A percentile compares a stretch with the other conserved stretches of the same genome.
These are phyloP conservation scores for Ditylenchus weischeri DNA, from an alignment of 2,888 invertebrate genomes.

Conservation along the genomic window DNA sequence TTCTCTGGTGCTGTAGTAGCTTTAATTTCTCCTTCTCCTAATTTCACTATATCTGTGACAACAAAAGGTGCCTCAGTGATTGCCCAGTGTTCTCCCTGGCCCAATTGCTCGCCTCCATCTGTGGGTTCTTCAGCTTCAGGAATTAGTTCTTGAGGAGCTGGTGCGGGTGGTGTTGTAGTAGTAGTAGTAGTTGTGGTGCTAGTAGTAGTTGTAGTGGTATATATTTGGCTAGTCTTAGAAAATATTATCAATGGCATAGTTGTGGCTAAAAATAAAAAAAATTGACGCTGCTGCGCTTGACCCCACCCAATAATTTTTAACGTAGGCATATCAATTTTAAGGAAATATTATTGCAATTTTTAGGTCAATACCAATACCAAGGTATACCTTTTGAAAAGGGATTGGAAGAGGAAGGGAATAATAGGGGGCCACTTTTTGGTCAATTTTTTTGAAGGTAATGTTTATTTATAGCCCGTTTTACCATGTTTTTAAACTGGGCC, in stretches of 20 bases:
- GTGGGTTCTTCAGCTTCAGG: slow-evolving; percentile 4
- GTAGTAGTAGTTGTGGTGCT: slow-evolving; percentile 2
- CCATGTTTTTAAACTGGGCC: no score
- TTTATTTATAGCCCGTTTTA: no score
- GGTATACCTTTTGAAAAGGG: no score
- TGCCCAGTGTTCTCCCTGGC: background rate
- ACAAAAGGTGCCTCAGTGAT: slow-evolving; percentile 12
- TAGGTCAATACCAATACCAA: no score
- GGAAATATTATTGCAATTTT: no score
- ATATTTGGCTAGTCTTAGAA: background rate
- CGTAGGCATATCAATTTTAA: no score
- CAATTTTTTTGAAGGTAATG: no score
- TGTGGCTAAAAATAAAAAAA: background rate
- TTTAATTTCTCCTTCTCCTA: background rate
- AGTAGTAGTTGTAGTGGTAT: slow-evolving; percentile 16
- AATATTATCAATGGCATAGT: slow-evolving; percentile 14
- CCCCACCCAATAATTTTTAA: no score
- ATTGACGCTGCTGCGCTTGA: no score
- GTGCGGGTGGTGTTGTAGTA: background rate
- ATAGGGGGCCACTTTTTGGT: no score
- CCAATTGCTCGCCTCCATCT: slow-evolving; percentile 1
- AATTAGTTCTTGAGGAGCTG: background rate
- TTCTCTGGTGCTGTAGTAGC: background rate
- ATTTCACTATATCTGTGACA: background rate
- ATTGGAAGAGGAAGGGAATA: no score